These are phyloP conservation scores for Mirza zaza DNA, from an alignment of 2,113 vertebrate genomes.

Conservation along the genomic window DNA sequence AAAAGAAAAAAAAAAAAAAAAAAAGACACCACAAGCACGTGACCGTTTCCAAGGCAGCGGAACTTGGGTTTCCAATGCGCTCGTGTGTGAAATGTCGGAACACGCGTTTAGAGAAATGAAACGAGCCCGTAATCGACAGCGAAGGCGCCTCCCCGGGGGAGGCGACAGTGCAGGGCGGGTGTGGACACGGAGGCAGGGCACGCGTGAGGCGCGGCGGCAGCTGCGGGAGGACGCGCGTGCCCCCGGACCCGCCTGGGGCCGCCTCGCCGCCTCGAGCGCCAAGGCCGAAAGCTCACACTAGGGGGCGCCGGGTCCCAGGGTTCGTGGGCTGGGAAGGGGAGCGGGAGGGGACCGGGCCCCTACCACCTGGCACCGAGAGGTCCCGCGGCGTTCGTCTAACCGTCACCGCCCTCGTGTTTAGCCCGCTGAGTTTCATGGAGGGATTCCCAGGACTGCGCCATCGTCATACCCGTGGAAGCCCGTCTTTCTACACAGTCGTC, in stretches of 20 bases:
- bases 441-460: background rate
- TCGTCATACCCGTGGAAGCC: background rate
- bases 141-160: background rate
- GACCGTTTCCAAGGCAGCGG: background rate
- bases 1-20: background rate
- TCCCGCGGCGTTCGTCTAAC: background rate
- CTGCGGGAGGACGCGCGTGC: background rate
- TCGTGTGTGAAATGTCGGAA: background rate
- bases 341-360: background rate
- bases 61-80: background rate
- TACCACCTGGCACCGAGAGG: too few relatives aligned
- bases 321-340: background rate
- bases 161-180: background rate
- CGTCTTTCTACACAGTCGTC: background rate
- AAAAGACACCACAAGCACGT: background rate
- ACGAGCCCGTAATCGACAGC: background rate
- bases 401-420: background rate
- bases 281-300: background rate
- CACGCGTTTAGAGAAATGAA: conserved; percentile 62
- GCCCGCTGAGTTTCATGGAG: background rate
- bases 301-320: background rate
- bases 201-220: background rate
- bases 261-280: too few relatives aligned
- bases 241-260: background rate
- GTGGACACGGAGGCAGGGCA: background rate